These are phyloP conservation scores for Xiphophorus maculatus DNA, from an alignment of 2,113 vertebrate genomes.

Conservation along the genomic window DNA sequence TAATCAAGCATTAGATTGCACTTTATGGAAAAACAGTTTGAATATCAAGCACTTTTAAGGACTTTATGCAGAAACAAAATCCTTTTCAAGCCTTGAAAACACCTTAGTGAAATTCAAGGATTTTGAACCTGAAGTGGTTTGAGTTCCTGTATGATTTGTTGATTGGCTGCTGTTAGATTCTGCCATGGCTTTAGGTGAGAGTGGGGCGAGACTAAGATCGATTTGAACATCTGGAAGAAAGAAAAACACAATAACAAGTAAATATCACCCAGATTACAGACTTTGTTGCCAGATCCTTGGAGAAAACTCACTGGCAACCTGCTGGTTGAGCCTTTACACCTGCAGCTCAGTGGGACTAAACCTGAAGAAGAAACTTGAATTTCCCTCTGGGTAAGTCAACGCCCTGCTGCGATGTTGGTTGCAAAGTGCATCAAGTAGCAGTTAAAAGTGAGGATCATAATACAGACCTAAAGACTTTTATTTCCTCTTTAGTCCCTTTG, in stretches of 20 bases:
- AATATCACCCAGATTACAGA: neutral
- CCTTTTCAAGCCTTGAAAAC: too few species aligned
- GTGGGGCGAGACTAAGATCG: neutral
- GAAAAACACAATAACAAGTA: neutral
- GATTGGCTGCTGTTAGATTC: too few species aligned
- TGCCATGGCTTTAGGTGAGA: too few species aligned
- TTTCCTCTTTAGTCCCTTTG: neutral
- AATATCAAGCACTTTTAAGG: too few species aligned
- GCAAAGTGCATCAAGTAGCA: neutral
- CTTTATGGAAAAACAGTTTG: too few species aligned
- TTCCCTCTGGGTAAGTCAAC: neutral
- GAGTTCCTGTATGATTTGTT: too few species aligned
- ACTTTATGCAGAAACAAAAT: too few species aligned
- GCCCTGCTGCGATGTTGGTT: neutral
- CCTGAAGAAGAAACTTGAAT: neutral
- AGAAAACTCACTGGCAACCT: neutral
- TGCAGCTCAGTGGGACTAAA: neutral
- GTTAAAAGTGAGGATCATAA: neutral
- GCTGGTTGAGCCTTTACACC: too few species aligned
- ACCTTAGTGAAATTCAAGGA: too few species aligned
- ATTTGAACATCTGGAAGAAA: neutral
- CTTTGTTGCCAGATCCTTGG: neutral
- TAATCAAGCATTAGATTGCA: too few species aligned
- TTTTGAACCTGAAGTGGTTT: too few species aligned
- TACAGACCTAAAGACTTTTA: neutral